Evolutionary conservation across 2,888 invertebrate genomes (phyloP), one percentile per base, ranked within the genome.

Genomic region (Ochropacha duplaris): DNA sequence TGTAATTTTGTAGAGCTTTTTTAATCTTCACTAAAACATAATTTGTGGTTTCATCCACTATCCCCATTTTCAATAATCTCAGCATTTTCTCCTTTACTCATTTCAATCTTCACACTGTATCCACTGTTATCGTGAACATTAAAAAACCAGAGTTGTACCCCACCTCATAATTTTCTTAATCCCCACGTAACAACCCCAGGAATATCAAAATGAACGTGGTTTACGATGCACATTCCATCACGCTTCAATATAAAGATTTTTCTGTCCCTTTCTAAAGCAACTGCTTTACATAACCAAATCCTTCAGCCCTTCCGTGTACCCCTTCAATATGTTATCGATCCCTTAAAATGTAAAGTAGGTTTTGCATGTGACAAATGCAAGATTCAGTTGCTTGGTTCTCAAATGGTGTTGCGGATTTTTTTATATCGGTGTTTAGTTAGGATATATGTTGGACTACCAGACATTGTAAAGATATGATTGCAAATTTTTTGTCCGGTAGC

Each of bases 111-210:
- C 5, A 12, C 31, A 31, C 11, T 12, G 12, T 5, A 12, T 12
- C 11, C 31, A 31, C 31, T 1, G 12, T 31, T 31, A 12, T 12
- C 12, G 31, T 39, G 16, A 39, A 16, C n/a, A 39, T n/a, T 39
- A 39, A 39, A 39, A 16, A 6, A n/a, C 16, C n/a, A 71, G 59
- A 55, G 54, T 71, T 57, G 65, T 69, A 57, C 62, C 69, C 57
- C 66, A 57, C 68, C 68, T 57, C 59, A 56, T 52, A 56, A 58
- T 62, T 65, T 65, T 58, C 65, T 65, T 65, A 65, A 68, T 71
- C 69, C 71, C 59, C 62, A 36, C 14, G 36, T 36, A 36, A 36
- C 36, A 39, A 44, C 44, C 19, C 44, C 44, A 9, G 14, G 19
- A 16, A 19, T 19, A 44, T 44, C n/a, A 9, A 44, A 39, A 44